phyloP scores from a whole-genome alignment of 2,113 vertebrate species.

The Rhinichthys klamathensis region DNA sequence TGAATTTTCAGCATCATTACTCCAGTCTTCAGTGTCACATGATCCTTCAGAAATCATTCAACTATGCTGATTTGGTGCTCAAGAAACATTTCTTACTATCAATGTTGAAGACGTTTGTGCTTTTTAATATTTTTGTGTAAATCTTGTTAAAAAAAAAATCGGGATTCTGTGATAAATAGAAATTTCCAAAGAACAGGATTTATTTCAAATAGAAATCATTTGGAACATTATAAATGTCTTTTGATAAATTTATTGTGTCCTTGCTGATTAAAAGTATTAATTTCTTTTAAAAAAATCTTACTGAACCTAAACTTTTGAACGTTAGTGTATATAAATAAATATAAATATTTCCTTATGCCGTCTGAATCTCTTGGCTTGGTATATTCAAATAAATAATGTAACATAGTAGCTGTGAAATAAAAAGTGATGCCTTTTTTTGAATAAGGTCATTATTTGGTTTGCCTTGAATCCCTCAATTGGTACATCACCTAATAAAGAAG shows the following conservation, averaged over 20 bases:
- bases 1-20: neutral
- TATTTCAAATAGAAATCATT: neutral
- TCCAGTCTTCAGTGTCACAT: neutral
- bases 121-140: neutral
- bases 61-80: neutral
- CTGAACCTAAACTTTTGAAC: neutral
- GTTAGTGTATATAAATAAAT: neutral
- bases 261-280: neutral
- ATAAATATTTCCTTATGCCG: neutral
- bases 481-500: neutral
- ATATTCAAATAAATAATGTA: neutral
- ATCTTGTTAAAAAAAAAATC: neutral
- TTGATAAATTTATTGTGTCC: neutral
- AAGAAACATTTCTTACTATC: neutral
- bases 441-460: neutral
- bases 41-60: neutral
- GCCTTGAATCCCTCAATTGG: neutral
- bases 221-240: neutral
- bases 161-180: neutral
- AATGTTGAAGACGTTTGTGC: neutral
- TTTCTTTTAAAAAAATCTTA: neutral
- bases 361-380: neutral
- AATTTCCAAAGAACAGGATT: neutral
- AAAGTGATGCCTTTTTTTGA: neutral
- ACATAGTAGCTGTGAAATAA: neutral